Conservation (phyloP, 1,140 invertebrate genomes). For the Halictus rubicundus region DNA sequence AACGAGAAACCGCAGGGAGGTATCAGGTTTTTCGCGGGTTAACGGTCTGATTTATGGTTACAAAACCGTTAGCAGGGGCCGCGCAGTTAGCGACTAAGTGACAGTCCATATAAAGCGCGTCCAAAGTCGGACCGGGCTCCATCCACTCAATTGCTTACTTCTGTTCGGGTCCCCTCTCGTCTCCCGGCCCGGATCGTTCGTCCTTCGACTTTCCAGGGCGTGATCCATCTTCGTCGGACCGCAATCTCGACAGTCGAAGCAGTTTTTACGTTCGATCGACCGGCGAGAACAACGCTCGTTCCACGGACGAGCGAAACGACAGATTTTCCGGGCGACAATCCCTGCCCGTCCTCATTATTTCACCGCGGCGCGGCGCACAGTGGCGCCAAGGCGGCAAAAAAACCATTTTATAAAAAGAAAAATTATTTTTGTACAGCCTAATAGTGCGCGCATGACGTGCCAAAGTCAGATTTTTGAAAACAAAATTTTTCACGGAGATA, state of each 20-base stretch:
- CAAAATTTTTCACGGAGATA: no score
- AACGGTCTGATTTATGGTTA: no score
- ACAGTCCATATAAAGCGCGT: slow-evolving; percentile 45
- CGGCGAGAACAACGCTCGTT: slow-evolving; percentile 30
- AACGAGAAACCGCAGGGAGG: no score
- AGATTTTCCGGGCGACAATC: slow-evolving; percentile 21
- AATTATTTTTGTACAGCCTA: no score
- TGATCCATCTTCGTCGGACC: slow-evolving; percentile 61
- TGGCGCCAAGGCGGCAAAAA: no score
- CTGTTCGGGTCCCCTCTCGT: slow-evolving; percentile 22
- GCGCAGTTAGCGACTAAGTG: slow-evolving; percentile 32
- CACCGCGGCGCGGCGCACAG: no score
- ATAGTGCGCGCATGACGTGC: no score
- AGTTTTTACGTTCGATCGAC: slow-evolving; percentile 57
- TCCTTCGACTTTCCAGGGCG: slow-evolving; percentile 4
- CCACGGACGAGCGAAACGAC: slow-evolving; percentile 13
- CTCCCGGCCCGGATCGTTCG: slow-evolving; percentile 6
- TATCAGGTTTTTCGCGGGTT: no score
- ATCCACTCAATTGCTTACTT: slow-evolving; percentile 62
- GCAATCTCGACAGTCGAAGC: slow-evolving; percentile 56
- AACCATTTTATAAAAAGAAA: no score
- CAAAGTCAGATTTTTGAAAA: no score
- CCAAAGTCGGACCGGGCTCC: slow-evolving; percentile 39
- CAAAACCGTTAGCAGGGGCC: neutral
- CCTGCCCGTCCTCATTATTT: neutral